Base-by-base conservation (phyloP, 2,888 invertebrate species). In the Noctua comes region DNA sequence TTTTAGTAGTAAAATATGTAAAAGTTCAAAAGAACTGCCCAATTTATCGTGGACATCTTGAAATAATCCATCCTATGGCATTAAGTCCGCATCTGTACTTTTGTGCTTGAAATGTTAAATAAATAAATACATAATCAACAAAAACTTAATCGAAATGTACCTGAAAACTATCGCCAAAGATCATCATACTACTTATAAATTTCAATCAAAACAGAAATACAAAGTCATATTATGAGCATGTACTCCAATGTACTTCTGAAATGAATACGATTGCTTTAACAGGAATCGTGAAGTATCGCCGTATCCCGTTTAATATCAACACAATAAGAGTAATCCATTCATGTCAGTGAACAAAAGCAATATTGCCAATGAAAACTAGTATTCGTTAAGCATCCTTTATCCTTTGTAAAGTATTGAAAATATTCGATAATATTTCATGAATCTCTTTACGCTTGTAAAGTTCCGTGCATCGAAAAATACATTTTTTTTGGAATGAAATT, bases 331-430 rank as follows among this genome's bases (percentile, higher is more conserved):
- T 93, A 94, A 95, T 95, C 92, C 92, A 90, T 93, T 91, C 93
- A 91, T 92, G 92, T 93, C 95, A 93, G 84, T 93, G 94, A 93
- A 95, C 95, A 95, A 95, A 93, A 92, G 93, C 95, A 96, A 96
- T 95, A 96, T 93, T 91, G 92, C 89, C 91, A 93, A 92, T 95
- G 93, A 91, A 95, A 94, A 93, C 95, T 94, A 93, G 92, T 84
- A 91, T 92, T 95, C 93, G 94, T 95, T 95, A 95, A 94, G 92
- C 92, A 91, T 91, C 91, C 93, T 94, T 95, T 95, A 94, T 94
- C 92, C 80, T 80, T 80, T 80, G 80, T 80, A 91, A 88, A 91
- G 89, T 89, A 90, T 92, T 91, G 91, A 91, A 94, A 93, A 92
- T 91, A 90, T 90, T 89, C 88, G 31, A 82, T 85, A 85, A 85